phyloP scores from a whole-genome alignment of 2,888 invertebrate genomes.

The Toxonevra muliebris region DNA sequence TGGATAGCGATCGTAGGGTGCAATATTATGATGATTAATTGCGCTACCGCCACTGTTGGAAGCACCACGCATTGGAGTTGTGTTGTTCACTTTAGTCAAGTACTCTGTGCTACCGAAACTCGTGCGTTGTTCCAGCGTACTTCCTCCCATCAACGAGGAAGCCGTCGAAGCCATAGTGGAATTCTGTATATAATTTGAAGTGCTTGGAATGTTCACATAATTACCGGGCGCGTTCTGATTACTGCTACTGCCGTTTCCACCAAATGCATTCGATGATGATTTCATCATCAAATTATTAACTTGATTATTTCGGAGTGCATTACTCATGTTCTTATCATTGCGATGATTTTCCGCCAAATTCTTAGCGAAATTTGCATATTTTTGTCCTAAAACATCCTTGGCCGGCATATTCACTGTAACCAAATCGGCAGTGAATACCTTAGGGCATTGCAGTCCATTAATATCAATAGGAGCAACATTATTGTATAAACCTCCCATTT shows the following conservation, averaged over 20 bases:
- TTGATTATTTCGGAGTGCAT: constrained; percentile 51
- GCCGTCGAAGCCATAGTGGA: constrained; percentile 33
- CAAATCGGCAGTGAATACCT: constrained; percentile 82
- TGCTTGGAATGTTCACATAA: constrained; percentile 59
- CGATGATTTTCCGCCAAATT: constrained; percentile 68
- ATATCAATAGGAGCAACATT: constrained; percentile 69
- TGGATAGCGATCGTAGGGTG: constrained; percentile 63
- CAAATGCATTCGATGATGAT: constrained; percentile 12
- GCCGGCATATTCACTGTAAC: constrained; percentile 84
- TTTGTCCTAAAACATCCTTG: constrained; percentile 79
- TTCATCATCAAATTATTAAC: constrained; percentile 16
- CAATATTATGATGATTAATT: constrained; percentile 44
- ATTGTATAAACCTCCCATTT: constrained; percentile 19
- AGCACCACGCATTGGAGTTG: constrained; percentile 33
- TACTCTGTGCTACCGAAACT: constrained; percentile 47
- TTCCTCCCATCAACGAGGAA: constrained; percentile 20
- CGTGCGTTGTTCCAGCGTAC: constrained; percentile 26
- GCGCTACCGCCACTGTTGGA: background rate
- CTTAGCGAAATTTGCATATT: constrained; percentile 72
- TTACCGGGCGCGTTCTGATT: constrained; percentile 38
- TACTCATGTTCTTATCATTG: constrained; percentile 58
- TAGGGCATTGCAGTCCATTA: constrained; percentile 69
- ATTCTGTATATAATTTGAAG: constrained; percentile 50
- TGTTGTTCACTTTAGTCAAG: constrained; percentile 58
- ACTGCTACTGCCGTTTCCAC: background rate